Conservation (phyloP, 2,797 vertebrate species). For the Malurus leucopterus region DNA sequence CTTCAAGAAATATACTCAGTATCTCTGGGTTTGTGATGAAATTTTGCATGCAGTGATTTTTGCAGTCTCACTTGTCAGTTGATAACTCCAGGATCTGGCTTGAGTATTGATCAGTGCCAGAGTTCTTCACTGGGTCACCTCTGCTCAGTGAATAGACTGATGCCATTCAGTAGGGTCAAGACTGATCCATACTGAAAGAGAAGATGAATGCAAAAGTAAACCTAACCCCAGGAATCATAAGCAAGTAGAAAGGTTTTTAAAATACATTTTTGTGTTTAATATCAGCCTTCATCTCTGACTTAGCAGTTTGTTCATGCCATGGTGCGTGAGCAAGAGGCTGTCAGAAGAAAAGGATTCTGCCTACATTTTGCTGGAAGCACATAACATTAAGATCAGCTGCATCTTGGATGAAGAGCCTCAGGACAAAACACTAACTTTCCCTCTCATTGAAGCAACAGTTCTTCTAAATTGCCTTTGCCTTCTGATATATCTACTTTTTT, state of each 20-base stretch:
- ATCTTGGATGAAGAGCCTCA: neutral
- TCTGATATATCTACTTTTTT: neutral
- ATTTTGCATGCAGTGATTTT: neutral
- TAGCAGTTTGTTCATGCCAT: neutral
- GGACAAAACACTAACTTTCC: neutral
- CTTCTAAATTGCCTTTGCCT: neutral
- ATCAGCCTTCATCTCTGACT: neutral
- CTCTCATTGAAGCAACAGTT: neutral
- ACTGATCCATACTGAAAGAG: neutral
- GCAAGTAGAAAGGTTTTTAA: neutral
- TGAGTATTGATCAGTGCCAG: neutral
- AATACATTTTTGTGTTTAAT: neutral
- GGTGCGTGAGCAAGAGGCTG: neutral
- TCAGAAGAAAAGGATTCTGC: neutral
- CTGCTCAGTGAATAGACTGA: neutral
- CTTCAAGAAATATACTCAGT: neutral
- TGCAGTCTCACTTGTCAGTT: neutral
- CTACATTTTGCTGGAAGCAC: neutral
- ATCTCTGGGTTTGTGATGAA: neutral
- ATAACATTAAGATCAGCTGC: neutral
- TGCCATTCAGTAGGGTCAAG: neutral
- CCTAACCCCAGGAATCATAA: neutral
- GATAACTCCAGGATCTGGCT: neutral
- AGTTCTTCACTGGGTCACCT: neutral
- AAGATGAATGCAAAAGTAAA: neutral